A percentile compares a stretch with the other conserved stretches of the same genome.
Conservation (phyloP, 2,888 invertebrate species). For the Deroplatys truncata region DNA sequence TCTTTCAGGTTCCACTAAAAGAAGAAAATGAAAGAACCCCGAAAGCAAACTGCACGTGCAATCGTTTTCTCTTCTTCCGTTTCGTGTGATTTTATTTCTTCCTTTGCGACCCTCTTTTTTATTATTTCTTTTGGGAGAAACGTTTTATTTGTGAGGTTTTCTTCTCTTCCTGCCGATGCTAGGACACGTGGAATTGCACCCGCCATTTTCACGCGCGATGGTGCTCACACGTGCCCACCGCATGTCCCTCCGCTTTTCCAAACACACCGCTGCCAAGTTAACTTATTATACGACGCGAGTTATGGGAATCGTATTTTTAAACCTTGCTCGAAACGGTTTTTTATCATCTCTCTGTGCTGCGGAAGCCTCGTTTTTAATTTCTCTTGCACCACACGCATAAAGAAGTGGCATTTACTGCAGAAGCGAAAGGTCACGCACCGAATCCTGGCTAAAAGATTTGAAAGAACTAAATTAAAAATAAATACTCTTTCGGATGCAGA, state of each 20-base stretch:
- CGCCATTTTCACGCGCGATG: not conserved
- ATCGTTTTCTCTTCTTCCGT: not conserved
- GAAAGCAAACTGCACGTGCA: not conserved
- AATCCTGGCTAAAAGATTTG: not conserved
- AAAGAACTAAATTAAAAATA: not conserved
- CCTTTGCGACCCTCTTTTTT: not conserved
- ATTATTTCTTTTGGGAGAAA: not conserved
- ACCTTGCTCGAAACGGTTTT: not conserved
- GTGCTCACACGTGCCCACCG: not conserved
- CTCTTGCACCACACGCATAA: not conserved
- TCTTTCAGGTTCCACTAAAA: not conserved
- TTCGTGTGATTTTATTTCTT: not conserved
- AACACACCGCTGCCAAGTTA: not conserved
- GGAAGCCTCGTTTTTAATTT: not conserved
- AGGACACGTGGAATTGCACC: not conserved
- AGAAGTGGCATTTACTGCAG: not conserved
- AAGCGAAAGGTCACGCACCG: not conserved
- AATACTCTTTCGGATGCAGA: not conserved
- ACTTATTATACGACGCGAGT: not conserved
- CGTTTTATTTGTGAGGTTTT: not conserved
- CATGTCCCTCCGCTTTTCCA: not conserved
- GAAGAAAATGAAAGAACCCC: not conserved
- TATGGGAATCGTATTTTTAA: not conserved
- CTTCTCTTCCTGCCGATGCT: not conserved
- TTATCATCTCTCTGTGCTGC: not conserved